Conservation (phyloP, 1,140 invertebrate species). For the Drosophila hydei region DNA sequence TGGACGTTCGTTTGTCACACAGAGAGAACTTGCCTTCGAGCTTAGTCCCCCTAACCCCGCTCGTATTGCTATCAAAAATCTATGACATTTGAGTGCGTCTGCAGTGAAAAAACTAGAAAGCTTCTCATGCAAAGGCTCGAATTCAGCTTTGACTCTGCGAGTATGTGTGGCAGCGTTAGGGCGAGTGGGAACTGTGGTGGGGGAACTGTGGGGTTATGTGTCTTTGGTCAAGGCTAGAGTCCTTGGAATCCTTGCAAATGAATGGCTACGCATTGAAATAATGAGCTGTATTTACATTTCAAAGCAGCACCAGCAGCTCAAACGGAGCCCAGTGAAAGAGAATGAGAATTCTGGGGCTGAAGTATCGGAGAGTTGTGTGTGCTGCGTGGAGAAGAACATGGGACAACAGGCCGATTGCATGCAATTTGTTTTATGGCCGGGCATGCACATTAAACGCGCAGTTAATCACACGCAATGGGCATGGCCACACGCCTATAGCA, state of each 20-base stretch:
- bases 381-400: neutral
- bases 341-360: neutral
- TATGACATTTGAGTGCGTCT: slow-evolving; percentile 3
- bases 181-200: too few relatives aligned
- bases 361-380: neutral
- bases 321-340: slow-evolving; percentile 2
- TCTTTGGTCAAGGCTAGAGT: slow-evolving; percentile 3
- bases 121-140: neutral
- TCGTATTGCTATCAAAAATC: neutral
- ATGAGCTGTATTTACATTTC: slow-evolving; percentile 82
- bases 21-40: neutral
- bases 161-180: too few relatives aligned
- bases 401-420: slow-evolving; percentile 61
- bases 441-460: slow-evolving; percentile 78
- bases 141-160: neutral
- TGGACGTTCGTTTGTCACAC: too few relatives aligned
- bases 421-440: slow-evolving; percentile 78
- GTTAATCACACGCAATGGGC: slow-evolving; percentile 77
- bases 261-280: slow-evolving; percentile 77
- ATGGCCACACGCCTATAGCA: slow-evolving; percentile 32
- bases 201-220: neutral
- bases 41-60: neutral
- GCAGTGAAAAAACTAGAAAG: slow-evolving; percentile 16
- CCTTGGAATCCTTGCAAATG: slow-evolving; percentile 65
- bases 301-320: slow-evolving; percentile 51